phyloP scores from a whole-genome alignment of 1,140 invertebrate genomes.

The Schlechtendalia chinensis region DNA sequence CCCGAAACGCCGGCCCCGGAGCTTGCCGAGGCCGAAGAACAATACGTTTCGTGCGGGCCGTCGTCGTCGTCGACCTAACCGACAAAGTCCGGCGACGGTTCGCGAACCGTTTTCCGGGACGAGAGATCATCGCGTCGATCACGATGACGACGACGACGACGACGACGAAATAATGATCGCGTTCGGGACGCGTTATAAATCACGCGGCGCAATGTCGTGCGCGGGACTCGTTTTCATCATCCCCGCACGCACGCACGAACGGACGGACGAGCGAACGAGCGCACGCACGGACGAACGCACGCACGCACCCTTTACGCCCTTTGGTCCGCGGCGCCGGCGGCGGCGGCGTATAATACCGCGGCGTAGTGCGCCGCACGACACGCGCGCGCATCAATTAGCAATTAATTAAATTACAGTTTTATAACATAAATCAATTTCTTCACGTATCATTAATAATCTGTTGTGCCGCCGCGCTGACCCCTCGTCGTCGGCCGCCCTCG shows the following conservation, averaged over 20 bases:
- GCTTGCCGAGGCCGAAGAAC: conserved; percentile 4
- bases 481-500: background rate
- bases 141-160: too few species aligned
- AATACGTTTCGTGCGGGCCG: background rate
- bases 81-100: too few species aligned
- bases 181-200: too few species aligned
- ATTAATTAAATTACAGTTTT: conserved; percentile 50
- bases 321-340: too few species aligned
- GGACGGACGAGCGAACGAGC: background rate
- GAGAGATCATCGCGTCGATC: too few species aligned
- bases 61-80: conserved; percentile 11
- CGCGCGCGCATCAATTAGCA: conserved; percentile 48
- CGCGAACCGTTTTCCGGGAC: too few species aligned
- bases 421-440: conserved; percentile 50
- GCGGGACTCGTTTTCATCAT: background rate
- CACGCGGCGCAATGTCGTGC: background rate
- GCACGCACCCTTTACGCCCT: too few species aligned
- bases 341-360: background rate
- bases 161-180: too few species aligned
- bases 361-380: background rate
- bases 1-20: conserved; percentile 13
- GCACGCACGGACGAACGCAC: background rate
- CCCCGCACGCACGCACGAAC: background rate
- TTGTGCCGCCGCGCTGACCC: conserved; percentile 35
- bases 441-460: conserved; percentile 50